Base-by-base conservation (phyloP, 2,797 vertebrate species). In the Sebastes cheni region DNA sequence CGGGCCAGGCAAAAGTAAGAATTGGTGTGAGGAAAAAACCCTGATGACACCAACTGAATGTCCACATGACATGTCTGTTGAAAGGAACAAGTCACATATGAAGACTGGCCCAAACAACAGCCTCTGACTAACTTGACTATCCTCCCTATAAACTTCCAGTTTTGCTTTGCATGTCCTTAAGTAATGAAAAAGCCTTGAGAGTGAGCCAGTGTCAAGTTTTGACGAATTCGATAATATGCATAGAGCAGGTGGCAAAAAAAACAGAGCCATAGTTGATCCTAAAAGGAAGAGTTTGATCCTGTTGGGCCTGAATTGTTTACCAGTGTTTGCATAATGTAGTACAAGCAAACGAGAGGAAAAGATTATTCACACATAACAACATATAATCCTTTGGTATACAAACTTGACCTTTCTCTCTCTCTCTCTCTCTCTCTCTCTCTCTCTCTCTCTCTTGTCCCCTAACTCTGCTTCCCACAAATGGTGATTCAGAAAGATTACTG, bases 401-500 rank as follows among this genome's bases (percentile, higher is more conserved):
- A 74, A 71, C 55, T 52, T 72, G 29, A 13, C 29, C 23, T 20
- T 8, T 14, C 29, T 58, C 50, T 25, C 34, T 46, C 11, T 50
- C 46, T 20, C 42, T 52, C 58, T 69, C 22, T 75, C 13, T 30
- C 10, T 39, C 29, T 61, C 16, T 25, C 8, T 30, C 30, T 30
- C 30, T 14, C 29, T 58, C 50, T 25, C 46, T 46, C 11, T 50
- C 39, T 71, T 34, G 8, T 61, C 20, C 78, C 60, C 62, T 39
- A 22, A 14, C n/a, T 71, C 62, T 39, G 20, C 65, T 90, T 92
- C 77, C 79, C 86, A 81, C 71, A 91, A 91, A 82, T 52, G 75
- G 70, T 67, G 72, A 55, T 86, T 86, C 75, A 80, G 79, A 87
- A 67, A 91, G 86, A 94, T 90, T 94, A 87, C 50, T 92, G 87